Evolutionary conservation across 2,113 vertebrate genomes (phyloP).

Genomic region (Pelobates fuscus): DNA sequence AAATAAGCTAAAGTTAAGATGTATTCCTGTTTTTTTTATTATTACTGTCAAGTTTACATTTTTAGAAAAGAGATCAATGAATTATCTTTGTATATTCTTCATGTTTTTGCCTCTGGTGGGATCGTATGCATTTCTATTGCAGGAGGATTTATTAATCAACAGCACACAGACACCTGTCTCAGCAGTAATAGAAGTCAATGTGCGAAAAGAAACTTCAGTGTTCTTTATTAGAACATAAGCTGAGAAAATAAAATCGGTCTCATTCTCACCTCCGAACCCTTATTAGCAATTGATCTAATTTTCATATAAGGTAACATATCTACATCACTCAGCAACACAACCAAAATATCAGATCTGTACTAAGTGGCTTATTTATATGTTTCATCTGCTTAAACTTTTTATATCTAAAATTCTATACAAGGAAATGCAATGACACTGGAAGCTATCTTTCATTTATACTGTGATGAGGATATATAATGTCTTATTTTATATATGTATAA

Average conservation of each 20-base stretch:
- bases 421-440: slow-evolving; percentile 6
- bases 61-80: no score
- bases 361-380: slow-evolving; percentile 35
- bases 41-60: no score
- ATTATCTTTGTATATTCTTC: no score
- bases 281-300: slow-evolving; percentile 39
- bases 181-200: slow-evolving; percentile 33
- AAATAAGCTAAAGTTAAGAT: no score
- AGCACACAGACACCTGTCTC: slow-evolving; percentile 29
- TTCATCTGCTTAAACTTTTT: slow-evolving; percentile 46
- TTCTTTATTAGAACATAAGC: slow-evolving; percentile 41
- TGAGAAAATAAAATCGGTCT: slow-evolving; percentile 45
- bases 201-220: slow-evolving; percentile 28
- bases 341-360: slow-evolving; percentile 39
- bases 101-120: no score
- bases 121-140: slow-evolving; percentile 15
- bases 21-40: no score
- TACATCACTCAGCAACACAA: slow-evolving; percentile 42
- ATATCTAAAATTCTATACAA: slow-evolving; percentile 44
- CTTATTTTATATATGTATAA: no score
- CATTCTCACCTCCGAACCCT: slow-evolving; percentile 39
- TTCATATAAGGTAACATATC: slow-evolving; percentile 41
- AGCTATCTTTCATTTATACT: background rate
- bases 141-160: slow-evolving; percentile 43
- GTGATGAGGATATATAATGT: no score